phyloP scores from a whole-genome alignment of 2,113 vertebrate genomes.

The Baryphthengus martii region DNA sequence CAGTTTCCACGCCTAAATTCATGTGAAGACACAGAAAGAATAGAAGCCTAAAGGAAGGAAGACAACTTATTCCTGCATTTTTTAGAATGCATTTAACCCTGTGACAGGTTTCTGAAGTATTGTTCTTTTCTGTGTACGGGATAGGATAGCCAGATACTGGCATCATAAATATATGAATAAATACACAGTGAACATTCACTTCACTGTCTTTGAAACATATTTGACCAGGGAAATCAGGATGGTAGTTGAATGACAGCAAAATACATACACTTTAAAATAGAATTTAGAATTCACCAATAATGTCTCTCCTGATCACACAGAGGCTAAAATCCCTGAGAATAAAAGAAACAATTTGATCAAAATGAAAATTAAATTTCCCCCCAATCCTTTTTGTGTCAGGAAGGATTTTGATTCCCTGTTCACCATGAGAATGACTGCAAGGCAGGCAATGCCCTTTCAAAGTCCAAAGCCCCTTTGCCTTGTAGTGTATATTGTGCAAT shows the following conservation, averaged over 20 bases:
- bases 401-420: neutral
- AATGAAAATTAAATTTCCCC: neutral
- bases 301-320: neutral
- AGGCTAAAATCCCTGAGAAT: neutral
- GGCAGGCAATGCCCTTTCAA: neutral
- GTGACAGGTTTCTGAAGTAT: neutral
- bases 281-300: neutral
- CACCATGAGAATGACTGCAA: neutral
- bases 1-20: neutral
- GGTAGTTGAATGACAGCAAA: neutral
- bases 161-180: neutral
- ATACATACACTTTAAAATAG: neutral
- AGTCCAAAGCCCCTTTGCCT: neutral
- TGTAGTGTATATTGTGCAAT: neutral
- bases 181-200: neutral
- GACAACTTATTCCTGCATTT: neutral
- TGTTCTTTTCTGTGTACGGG: rapidly evolving
- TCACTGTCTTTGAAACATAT: neutral
- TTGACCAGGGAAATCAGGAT: neutral
- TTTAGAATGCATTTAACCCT: neutral
- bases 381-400: neutral
- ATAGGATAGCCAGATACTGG: neutral
- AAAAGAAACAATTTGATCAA: neutral
- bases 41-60: neutral
- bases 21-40: neutral